Percentiles rank a stretch among this genome's conserved stretches.
phyloP scores from a whole-genome alignment of 2,797 vertebrate species.

The Anguilla pacifica region DNA sequence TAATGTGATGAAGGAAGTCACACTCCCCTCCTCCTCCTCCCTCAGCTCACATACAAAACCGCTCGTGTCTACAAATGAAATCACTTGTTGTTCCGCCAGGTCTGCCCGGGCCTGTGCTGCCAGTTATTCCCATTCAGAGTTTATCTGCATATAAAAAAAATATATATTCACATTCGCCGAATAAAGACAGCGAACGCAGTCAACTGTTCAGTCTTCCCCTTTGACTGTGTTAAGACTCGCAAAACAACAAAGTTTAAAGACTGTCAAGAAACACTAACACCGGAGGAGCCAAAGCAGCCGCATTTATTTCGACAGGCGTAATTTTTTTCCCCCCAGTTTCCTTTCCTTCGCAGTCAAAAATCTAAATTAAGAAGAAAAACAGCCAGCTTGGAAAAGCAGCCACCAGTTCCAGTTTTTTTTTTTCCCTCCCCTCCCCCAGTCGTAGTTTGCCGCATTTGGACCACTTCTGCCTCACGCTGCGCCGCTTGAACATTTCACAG shows the following conservation, averaged over 20 bases:
- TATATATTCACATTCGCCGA: neutral
- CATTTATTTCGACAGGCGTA: constrained; percentile 27
- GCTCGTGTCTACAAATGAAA: constrained; percentile 4
- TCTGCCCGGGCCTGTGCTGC: neutral
- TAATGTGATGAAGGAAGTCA: constrained; percentile 57
- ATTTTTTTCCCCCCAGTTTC: constrained; percentile 33
- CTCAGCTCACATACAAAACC: neutral
- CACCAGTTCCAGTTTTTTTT: constrained; percentile 39
- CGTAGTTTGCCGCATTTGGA: constrained; percentile 67
- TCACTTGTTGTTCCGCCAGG: neutral
- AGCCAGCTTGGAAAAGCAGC: constrained; percentile 50
- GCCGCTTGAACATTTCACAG: constrained; percentile 53
- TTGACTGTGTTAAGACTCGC: neutral
- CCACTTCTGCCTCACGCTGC: constrained; percentile 61
- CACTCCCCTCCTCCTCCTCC: constrained; percentile 26
- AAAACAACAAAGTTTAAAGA: constrained; percentile 4
- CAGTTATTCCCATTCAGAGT: neutral
- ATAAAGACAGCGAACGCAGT: neutral
- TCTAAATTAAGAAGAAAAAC: constrained; percentile 61
- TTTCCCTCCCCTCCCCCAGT: constrained; percentile 25
- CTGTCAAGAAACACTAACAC: neutral
- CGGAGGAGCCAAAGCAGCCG: neutral
- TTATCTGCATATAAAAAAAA: neutral
- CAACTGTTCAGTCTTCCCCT: neutral
- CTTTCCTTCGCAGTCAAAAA: constrained; percentile 56